Percentiles rank a stretch among this genome's conserved stretches.
Evolutionary conservation across 2,797 vertebrate species (phyloP).

Genomic region (Selene dorsalis): DNA sequence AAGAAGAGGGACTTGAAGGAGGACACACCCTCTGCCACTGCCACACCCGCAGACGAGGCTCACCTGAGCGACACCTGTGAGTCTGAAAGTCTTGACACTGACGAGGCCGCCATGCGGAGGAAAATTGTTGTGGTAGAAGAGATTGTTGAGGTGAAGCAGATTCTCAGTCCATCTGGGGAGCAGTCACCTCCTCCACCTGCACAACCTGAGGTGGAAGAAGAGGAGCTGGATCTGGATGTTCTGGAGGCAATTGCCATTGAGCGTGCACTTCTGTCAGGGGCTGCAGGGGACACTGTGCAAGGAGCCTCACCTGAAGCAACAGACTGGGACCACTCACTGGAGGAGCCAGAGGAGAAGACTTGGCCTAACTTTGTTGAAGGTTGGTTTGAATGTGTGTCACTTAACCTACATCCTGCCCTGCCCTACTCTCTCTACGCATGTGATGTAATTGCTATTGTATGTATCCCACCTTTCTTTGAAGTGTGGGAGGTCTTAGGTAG

Average conservation of each 20-base stretch:
- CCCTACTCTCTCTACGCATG: conserved; percentile 44
- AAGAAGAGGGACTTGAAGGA: conserved; percentile 71
- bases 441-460: conserved; percentile 60
- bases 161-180: conserved; percentile 70
- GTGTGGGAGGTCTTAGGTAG: conserved; percentile 73
- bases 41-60: conserved; percentile 67
- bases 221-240: conserved; percentile 85
- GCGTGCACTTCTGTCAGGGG: conserved; percentile 66
- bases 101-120: conserved; percentile 84
- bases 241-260: conserved; percentile 81
- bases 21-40: conserved; percentile 75
- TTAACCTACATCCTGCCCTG: conserved; percentile 63
- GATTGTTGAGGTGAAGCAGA: conserved; percentile 85
- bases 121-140: conserved; percentile 89
- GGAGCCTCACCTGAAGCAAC: conserved; percentile 69
- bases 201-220: conserved; percentile 57
- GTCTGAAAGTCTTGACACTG: conserved; percentile 45
- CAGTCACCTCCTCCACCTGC: conserved; percentile 67
- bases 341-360: conserved; percentile 81
- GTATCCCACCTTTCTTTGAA: conserved; percentile 66
- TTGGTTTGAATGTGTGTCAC: conserved; percentile 59
- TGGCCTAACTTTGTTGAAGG: conserved; percentile 87
- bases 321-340: conserved; percentile 85
- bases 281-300: not conserved
- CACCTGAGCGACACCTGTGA: conserved; percentile 68